Percentiles rank a stretch among this genome's conserved stretches.
Evolutionary conservation across 2,797 vertebrate genomes (phyloP).

Genomic region (Ceryle rudis): DNA sequence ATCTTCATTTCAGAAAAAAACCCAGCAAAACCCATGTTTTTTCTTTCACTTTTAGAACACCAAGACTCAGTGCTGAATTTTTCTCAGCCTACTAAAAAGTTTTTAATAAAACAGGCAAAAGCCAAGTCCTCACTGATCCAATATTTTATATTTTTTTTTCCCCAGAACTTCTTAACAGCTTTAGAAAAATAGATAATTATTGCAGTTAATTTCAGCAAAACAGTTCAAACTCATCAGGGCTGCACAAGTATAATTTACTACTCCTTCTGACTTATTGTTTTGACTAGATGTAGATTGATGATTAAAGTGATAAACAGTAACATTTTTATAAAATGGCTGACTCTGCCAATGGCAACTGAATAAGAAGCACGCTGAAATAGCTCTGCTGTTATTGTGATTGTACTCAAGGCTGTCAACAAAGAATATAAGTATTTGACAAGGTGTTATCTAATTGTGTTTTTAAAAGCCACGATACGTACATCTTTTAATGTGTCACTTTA

Average conservation of each 20-base stretch:
- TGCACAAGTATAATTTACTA: constrained; percentile 84
- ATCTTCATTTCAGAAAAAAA: not conserved
- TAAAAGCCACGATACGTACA: constrained; percentile 85
- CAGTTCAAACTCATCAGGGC: constrained; percentile 82
- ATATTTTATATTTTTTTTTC: not conserved
- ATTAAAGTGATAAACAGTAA: constrained; percentile 85
- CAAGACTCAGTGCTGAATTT: not conserved
- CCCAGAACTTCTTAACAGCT: constrained; percentile 76
- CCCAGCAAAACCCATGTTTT: not conserved
- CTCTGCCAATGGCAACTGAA: constrained; percentile 82
- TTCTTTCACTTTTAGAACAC: not conserved
- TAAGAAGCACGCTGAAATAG: constrained; percentile 81
- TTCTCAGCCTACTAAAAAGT: not conserved
- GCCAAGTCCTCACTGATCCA: constrained; percentile 42
- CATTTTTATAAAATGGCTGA: constrained; percentile 87
- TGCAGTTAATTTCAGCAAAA: constrained; percentile 85
- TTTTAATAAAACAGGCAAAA: constrained; percentile 40
- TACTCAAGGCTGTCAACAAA: constrained; percentile 86
- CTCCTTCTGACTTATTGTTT: constrained; percentile 86
- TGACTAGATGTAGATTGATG: constrained; percentile 84
- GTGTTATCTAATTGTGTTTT: constrained; percentile 93
- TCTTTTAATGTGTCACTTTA: constrained; percentile 87
- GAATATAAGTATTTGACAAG: constrained; percentile 87
- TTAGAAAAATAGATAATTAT: constrained; percentile 83
- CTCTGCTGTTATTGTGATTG: constrained; percentile 79